These are phyloP conservation scores for Elegia similella DNA, from an alignment of 2,888 invertebrate species.

Conservation along the genomic window DNA sequence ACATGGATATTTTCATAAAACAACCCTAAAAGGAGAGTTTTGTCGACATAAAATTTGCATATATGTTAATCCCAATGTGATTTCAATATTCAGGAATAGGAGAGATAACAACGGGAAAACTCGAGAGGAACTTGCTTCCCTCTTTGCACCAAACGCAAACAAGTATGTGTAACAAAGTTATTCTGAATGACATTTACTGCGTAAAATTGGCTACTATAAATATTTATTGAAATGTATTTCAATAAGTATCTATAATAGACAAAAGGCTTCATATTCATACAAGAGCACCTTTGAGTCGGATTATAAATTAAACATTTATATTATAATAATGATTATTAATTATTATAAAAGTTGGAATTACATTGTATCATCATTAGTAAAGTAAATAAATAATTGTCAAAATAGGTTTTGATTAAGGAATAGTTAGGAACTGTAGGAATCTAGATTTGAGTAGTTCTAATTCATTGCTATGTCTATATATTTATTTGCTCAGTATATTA, in stretches of 20 bases:
- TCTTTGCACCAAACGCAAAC: slow-evolving; percentile 69
- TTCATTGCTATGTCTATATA: no score
- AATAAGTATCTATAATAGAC: slow-evolving; percentile 48
- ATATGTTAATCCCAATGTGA: slow-evolving; percentile 17
- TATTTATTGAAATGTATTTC: slow-evolving; percentile 50
- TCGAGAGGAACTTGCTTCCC: slow-evolving; percentile 66
- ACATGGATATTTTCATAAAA: no score
- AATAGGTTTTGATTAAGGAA: no score
- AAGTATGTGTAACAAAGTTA: slow-evolving; percentile 65
- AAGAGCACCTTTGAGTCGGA: neutral
- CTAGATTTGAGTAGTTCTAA: no score
- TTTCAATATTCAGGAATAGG: slow-evolving; percentile 72
- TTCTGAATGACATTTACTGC: slow-evolving; percentile 37
- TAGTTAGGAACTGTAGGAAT: no score
- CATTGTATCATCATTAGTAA: neutral
- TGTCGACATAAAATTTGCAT: neutral
- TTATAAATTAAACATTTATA: no score
- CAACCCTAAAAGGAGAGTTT: no score
- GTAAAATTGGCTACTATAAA: slow-evolving; percentile 46
- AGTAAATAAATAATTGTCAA: no score
- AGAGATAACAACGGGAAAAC: slow-evolving; percentile 72
- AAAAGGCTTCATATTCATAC: slow-evolving; percentile 1
- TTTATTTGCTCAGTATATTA: no score
- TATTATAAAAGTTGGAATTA: neutral
- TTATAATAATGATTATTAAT: no score